Conservation (phyloP, 2,113 vertebrate species). For the Poecilia latipinna region DNA sequence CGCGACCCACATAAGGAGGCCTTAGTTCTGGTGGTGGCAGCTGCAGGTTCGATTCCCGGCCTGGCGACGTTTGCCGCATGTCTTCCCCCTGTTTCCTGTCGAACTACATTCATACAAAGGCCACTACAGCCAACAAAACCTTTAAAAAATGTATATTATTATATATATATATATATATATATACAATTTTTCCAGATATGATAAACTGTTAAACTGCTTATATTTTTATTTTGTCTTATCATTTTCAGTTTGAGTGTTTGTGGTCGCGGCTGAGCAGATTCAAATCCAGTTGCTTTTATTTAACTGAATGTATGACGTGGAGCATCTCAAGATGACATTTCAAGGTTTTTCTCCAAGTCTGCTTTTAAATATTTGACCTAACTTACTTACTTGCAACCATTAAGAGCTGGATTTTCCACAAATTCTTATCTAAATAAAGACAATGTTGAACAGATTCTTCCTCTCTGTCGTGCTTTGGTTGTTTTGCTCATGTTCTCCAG, state of each 20-base stretch:
- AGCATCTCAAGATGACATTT: background rate
- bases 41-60: too few relatives aligned
- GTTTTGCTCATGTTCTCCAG: background rate
- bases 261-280: background rate
- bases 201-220: background rate
- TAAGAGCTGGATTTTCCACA: background rate
- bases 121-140: too few relatives aligned
- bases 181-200: background rate
- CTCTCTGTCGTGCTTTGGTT: background rate
- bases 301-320: background rate
- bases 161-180: too few relatives aligned
- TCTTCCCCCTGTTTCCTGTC: too few relatives aligned
- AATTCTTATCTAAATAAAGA: constrained; percentile 33
- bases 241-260: background rate
- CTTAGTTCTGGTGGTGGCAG: too few relatives aligned
- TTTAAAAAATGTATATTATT: too few relatives aligned
- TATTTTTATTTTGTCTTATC: background rate
- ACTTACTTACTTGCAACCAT: background rate
- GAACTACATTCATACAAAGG: too few relatives aligned
- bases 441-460: constrained; percentile 37
- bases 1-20: too few relatives aligned
- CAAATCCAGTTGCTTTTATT: background rate
- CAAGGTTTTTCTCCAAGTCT: background rate
- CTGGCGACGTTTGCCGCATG: too few relatives aligned
- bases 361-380: too few relatives aligned